A percentile compares a stretch with the other conserved stretches of the same genome.
Evolutionary conservation across 2,888 invertebrate species (phyloP).

Genomic region (Heliconius aoede): DNA sequence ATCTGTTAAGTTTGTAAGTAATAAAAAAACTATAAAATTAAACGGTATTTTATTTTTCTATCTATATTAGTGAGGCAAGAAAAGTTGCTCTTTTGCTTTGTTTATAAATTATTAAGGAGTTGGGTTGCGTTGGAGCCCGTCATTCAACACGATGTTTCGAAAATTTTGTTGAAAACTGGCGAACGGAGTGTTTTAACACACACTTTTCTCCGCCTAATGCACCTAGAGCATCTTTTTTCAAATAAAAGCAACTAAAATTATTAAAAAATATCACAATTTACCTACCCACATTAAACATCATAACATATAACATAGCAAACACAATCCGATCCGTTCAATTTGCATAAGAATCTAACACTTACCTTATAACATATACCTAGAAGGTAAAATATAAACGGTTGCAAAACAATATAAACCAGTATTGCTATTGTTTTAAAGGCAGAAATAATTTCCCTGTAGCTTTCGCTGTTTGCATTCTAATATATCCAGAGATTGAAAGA

Average conservation of each 20-base stretch:
- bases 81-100: neutral
- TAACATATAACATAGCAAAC: neutral
- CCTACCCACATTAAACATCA: neutral
- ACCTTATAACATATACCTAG: conserved; percentile 9
- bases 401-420: conserved; percentile 22
- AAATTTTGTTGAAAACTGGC: no score
- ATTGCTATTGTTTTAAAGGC: conserved; percentile 32
- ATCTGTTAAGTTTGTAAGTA: conserved; percentile 17
- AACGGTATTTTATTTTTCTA: neutral
- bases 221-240: no score
- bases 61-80: neutral
- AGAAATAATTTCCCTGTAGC: conserved; percentile 36
- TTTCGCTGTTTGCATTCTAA: conserved; percentile 37
- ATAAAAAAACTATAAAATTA: conserved; percentile 26
- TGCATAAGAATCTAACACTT: conserved; percentile 29
- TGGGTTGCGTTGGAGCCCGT: no score
- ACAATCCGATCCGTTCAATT: conserved; percentile 1
- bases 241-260: neutral
- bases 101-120: no score
- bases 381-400: conserved; percentile 20
- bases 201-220: no score
- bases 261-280: neutral
- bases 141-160: no score
- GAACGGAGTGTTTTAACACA: no score
- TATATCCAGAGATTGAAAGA: conserved; percentile 51